These are phyloP conservation scores for Leucophora obtusa DNA, from an alignment of 2,888 invertebrate genomes.

Conservation along the genomic window DNA sequence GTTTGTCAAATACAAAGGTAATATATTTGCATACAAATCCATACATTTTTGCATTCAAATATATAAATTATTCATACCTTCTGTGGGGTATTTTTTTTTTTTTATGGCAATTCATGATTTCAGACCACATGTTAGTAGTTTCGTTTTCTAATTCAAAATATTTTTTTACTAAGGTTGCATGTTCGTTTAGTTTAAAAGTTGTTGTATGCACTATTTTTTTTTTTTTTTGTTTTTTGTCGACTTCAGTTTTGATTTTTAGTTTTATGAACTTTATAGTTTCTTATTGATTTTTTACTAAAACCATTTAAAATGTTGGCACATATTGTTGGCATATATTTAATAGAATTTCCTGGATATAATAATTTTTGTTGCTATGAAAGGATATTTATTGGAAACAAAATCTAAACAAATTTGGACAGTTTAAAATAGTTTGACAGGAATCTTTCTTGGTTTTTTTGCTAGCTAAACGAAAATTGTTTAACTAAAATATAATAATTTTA, in stretches of 20 bases:
- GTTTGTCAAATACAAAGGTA: no score
- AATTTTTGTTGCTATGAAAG: not conserved
- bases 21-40: no score
- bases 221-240: not conserved
- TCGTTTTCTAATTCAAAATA: not conserved
- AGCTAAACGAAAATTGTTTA: no score
- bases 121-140: not conserved
- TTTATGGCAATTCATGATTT: no score
- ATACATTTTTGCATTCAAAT: no score
- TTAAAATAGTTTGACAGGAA: no score
- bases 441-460: no score
- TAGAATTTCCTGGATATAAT: slow-evolving; percentile 11
- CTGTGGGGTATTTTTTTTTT: no score
- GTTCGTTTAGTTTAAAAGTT: not conserved
- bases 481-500: no score
- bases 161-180: not conserved
- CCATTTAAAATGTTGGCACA: slow-evolving; percentile 34
- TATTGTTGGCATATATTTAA: slow-evolving; percentile 29
- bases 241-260: not conserved
- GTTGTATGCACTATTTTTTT: no score
- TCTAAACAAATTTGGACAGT: no score
- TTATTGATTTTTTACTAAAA: slow-evolving; percentile 29
- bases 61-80: no score
- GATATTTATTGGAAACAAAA: not conserved
- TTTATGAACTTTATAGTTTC: slow-evolving; percentile 9